phyloP scores from a whole-genome alignment of 2,113 vertebrate genomes.

The Rostratula benghalensis region DNA sequence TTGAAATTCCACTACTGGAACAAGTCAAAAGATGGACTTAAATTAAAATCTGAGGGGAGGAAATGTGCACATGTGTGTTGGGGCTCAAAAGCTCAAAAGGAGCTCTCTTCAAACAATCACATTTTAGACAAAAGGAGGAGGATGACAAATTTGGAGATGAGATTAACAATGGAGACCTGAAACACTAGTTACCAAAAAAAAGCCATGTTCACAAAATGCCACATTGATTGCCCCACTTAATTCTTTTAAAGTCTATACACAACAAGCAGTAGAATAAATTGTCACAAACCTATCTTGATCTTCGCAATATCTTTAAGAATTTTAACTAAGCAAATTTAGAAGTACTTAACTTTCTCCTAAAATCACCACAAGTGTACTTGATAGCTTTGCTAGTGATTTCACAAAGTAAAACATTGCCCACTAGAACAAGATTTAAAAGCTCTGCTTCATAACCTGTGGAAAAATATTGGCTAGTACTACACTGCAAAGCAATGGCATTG shows the following conservation, averaged over 20 bases:
- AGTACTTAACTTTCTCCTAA: neutral
- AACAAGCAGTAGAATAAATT: neutral
- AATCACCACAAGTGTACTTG: neutral
- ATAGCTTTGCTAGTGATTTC: neutral
- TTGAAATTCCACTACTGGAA: neutral
- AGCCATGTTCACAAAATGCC: neutral
- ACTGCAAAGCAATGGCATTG: neutral
- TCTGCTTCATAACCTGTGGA: neutral
- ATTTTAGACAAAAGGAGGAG: slow-evolving; percentile 48
- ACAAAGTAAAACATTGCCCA: neutral
- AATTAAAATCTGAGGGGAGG: neutral
- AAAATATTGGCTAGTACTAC: neutral
- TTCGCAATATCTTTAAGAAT: neutral
- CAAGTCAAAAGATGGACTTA: neutral
- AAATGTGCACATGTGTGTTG: neutral
- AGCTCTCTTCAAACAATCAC: slow-evolving; percentile 36
- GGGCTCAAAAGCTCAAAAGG: neutral
- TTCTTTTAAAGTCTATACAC: neutral
- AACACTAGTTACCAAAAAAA: neutral
- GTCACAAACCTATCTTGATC: neutral
- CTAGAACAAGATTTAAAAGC: neutral
- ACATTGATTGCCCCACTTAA: neutral
- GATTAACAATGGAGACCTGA: slow-evolving; percentile 42
- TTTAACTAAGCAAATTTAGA: neutral
- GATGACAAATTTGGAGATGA: slow-evolving; percentile 38